These are phyloP conservation scores for Tipula confusa DNA, from an alignment of 2,888 invertebrate genomes.

Conservation along the genomic window DNA sequence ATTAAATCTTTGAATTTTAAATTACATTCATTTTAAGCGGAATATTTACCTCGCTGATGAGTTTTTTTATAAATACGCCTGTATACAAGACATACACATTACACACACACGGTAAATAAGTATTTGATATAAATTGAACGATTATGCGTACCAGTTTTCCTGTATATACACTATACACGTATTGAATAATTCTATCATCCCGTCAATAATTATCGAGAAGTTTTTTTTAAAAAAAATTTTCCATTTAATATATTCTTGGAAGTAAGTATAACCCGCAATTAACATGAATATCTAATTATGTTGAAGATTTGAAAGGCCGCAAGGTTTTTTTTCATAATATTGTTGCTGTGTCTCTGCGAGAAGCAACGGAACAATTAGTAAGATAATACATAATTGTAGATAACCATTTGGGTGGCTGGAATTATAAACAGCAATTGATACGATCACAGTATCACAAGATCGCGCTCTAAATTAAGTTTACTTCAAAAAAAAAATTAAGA, in stretches of 20 bases:
- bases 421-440: not conserved
- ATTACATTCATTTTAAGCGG: not conserved
- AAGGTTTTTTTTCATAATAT: not conserved
- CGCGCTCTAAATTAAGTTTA: no score
- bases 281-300: slow-evolving; percentile 25
- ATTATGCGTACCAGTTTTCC: slow-evolving; percentile 3
- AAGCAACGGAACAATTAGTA: not conserved
- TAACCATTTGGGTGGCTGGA: not conserved
- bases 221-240: slow-evolving; percentile 13
- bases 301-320: not conserved
- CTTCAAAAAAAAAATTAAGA: no score
- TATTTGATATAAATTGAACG: slow-evolving; percentile 3
- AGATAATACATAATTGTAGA: not conserved
- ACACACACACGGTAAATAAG: no score
- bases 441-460: no score
- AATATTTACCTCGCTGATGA: slow-evolving; percentile 9
- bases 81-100: not conserved
- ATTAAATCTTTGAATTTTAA: slow-evolving; percentile 4
- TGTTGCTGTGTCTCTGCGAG: not conserved
- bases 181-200: slow-evolving; percentile 12
- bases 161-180: not conserved
- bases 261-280: slow-evolving; percentile 25
- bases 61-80: not conserved
- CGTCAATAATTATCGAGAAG: not conserved
- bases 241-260: slow-evolving; percentile 3